phyloP scores from a whole-genome alignment of 1,140 invertebrate genomes.

The Leptinotarsa defecta region DNA sequence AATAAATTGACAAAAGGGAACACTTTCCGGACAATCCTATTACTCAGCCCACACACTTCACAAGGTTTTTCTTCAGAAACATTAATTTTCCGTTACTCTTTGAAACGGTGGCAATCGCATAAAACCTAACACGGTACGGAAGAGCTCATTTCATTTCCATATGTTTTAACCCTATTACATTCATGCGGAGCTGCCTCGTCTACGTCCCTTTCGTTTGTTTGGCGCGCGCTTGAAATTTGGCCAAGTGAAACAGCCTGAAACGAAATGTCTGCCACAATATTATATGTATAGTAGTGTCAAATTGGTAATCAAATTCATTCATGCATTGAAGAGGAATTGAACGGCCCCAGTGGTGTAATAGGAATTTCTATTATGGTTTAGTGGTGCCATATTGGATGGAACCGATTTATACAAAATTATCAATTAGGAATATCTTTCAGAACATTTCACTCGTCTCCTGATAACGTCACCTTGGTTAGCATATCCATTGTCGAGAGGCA shows the following conservation, averaged over 20 bases:
- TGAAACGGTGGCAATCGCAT: background rate
- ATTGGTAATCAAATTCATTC: background rate
- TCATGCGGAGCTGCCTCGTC: background rate
- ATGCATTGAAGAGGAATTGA: background rate
- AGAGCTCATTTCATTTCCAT: constrained; percentile 8
- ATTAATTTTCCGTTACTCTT: background rate
- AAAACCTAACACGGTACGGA: background rate
- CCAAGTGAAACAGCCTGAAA: background rate
- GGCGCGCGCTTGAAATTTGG: background rate
- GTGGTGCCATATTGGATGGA: too few species aligned
- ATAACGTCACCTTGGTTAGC: too few species aligned
- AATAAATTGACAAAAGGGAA: too few species aligned
- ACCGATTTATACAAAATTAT: too few species aligned
- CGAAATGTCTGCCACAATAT: background rate
- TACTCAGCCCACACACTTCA: background rate
- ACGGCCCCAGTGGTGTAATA: background rate
- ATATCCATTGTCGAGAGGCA: too few species aligned
- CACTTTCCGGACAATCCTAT: background rate
- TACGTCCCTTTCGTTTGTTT: background rate
- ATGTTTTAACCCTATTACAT: constrained; percentile 4
- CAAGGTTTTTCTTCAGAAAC: background rate
- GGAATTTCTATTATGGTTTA: background rate
- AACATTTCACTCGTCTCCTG: too few species aligned
- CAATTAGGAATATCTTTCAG: too few species aligned
- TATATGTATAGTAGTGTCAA: background rate